Evolutionary conservation across 1,140 invertebrate genomes (phyloP).

Genomic region (Conus betulinus): DNA sequence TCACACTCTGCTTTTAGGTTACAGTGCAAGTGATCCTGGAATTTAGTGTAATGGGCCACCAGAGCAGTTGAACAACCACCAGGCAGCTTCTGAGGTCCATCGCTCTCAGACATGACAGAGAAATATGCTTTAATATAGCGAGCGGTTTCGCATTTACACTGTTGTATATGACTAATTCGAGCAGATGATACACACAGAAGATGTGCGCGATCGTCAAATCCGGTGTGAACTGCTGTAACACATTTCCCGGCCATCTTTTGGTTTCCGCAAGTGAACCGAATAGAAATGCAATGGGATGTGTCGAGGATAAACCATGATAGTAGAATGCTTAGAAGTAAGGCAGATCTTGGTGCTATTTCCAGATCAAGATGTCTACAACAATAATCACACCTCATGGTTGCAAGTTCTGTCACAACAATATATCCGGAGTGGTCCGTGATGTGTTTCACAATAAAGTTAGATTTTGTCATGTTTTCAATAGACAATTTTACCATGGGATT

Average conservation of each 20-base stretch:
- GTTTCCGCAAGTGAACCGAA: background rate
- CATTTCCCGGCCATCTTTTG: background rate
- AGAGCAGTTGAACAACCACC: slow-evolving; percentile 2
- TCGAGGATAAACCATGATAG: no score
- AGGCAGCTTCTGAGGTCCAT: background rate
- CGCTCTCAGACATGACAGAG: background rate
- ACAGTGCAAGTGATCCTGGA: background rate
- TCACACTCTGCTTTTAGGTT: background rate
- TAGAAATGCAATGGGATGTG: background rate
- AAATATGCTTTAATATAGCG: background rate
- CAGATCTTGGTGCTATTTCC: no score
- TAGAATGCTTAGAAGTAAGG: no score
- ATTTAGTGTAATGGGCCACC: background rate
- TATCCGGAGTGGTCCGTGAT: no score
- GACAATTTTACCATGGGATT: no score
- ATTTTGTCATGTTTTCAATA: no score
- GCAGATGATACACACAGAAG: background rate
- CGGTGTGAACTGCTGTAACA: background rate
- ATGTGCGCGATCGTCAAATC: background rate
- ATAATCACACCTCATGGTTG: no score
- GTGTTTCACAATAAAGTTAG: no score
- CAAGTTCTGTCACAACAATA: no score
- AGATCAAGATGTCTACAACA: no score
- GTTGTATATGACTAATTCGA: no score
- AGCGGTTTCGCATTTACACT: no score